Evolutionary conservation across 1,140 invertebrate genomes (phyloP), one percentile per base, ranked within the genome.

Genomic region (Phymastichus coffea): DNA sequence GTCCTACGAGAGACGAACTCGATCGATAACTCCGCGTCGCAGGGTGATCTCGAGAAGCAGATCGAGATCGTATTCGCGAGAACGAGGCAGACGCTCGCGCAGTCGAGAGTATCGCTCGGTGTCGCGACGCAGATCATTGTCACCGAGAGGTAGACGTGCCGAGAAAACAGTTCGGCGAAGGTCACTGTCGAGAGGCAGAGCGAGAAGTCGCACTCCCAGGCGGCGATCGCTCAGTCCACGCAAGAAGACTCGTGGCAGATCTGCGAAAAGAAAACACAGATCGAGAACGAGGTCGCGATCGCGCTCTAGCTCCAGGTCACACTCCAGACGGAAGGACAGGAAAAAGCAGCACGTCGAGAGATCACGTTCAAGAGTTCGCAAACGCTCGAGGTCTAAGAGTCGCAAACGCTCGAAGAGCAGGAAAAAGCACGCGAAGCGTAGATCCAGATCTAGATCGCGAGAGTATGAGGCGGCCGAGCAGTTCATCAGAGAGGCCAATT

Each of bases 251-350:
- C 38, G 38, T n/a, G n/a, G 15, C 6, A 9, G 6, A n/a, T 9
- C 15, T 17, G 76, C 65, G 0, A 57, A 68, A 19, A 61, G 57
- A 33, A 53, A 63, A 55, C 54, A 48, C n/a, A 71, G 62, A 2
- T 65, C 54, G 14, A 41, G 63, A 37, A 57, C 57, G 8, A 46
- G 64, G 28, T 55, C 68, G 40, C 71, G 73, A 54, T 74, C 77
- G 0, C 71, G 73, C 38, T 78, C 78, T 0, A 63, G 64, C 35
- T 55, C 63, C 2, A 54, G 67, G 46, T 71, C 68, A 0, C 30
- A 68, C 14, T 69, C 79, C 2, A 70, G 73, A 1, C 68, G 78
- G 61, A 78, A 81, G 61, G 65, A 76, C 15, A 71, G 80, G 69
- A 66, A 78, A 64, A 72, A 76, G 52, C 66, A 76, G 66, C 71